phyloP scores from a whole-genome alignment of 2,113 vertebrate species.

The Mugil cephalus region DNA sequence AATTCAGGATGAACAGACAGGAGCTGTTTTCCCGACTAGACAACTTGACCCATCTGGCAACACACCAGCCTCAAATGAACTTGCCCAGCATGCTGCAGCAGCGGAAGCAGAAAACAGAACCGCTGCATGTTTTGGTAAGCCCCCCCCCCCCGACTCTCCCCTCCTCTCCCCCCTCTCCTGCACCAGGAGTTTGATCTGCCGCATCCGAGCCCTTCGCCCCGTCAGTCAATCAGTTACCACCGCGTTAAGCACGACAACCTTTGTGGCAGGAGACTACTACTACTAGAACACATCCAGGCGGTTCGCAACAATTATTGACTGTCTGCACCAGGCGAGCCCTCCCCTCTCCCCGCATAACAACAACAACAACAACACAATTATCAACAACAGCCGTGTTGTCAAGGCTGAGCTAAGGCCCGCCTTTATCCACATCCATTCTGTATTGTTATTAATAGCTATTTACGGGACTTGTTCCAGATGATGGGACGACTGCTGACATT shows the following conservation, averaged over 20 bases:
- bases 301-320: slow-evolving; percentile 63
- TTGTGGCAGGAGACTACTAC: slow-evolving; percentile 31
- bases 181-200: no score
- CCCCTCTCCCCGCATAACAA: slow-evolving; percentile 40
- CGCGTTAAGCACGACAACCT: slow-evolving; percentile 31
- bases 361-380: slow-evolving; percentile 58
- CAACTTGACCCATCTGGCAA: slow-evolving; percentile 35
- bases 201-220: slow-evolving; percentile 31
- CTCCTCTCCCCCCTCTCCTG: no score
- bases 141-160: no score
- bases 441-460: slow-evolving; percentile 76
- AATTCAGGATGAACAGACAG: slow-evolving; percentile 1
- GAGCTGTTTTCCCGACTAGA: slow-evolving; percentile 27
- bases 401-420: slow-evolving; percentile 49
- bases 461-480: slow-evolving; percentile 71
- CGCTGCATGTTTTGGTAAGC: slow-evolving; percentile 23
- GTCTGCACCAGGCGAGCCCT: slow-evolving; percentile 38
- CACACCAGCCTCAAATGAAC: slow-evolving; percentile 29
- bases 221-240: slow-evolving; percentile 56
- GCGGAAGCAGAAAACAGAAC: slow-evolving; percentile 32
- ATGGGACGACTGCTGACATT: slow-evolving; percentile 77
- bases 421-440: slow-evolving; percentile 61
- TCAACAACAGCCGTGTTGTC: slow-evolving; percentile 68
- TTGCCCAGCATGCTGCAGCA: slow-evolving; percentile 20
- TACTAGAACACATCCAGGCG: slow-evolving; percentile 3